Conservation (phyloP, 2,888 invertebrate genomes). For the Brachypalpus laphriformis region DNA sequence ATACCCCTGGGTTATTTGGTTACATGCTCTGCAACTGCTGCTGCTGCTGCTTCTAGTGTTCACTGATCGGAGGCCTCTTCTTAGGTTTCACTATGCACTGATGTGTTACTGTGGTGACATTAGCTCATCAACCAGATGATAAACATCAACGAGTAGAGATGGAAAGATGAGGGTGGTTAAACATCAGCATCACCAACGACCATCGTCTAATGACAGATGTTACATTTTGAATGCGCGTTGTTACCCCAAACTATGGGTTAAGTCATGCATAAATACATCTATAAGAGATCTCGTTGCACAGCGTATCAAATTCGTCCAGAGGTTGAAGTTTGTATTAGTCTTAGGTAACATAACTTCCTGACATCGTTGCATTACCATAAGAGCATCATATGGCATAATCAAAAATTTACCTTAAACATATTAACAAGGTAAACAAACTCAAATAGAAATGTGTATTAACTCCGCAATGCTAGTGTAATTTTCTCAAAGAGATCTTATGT, state of each 20-base stretch:
- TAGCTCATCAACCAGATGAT: constrained; percentile 65
- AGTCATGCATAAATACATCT: constrained; percentile 42
- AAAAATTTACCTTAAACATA: no score
- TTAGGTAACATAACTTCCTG: no score
- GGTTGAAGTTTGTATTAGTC: not conserved
- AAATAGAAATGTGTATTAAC: no score
- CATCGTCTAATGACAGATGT: constrained; percentile 59
- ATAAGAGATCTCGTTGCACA: constrained; percentile 54
- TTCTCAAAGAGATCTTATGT: no score
- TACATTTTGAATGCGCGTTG: constrained; percentile 24
- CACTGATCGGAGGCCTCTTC: constrained; percentile 17
- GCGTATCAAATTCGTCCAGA: not conserved
- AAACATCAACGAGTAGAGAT: constrained; percentile 9
- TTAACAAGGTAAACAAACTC: no score
- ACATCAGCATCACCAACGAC: constrained; percentile 33
- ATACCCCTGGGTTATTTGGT: constrained; percentile 63
- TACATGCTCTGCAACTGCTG: constrained; percentile 30
- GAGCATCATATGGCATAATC: no score
- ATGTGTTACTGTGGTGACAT: constrained; percentile 66
- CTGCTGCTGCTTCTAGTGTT: constrained; percentile 19
- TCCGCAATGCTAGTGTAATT: no score
- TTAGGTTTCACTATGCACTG: constrained; percentile 61
- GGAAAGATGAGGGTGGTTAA: constrained; percentile 52
- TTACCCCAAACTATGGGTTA: constrained; percentile 16
- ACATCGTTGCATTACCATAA: no score